These are phyloP conservation scores for Falco concolor DNA, from an alignment of 2,797 vertebrate species.

Conservation along the genomic window DNA sequence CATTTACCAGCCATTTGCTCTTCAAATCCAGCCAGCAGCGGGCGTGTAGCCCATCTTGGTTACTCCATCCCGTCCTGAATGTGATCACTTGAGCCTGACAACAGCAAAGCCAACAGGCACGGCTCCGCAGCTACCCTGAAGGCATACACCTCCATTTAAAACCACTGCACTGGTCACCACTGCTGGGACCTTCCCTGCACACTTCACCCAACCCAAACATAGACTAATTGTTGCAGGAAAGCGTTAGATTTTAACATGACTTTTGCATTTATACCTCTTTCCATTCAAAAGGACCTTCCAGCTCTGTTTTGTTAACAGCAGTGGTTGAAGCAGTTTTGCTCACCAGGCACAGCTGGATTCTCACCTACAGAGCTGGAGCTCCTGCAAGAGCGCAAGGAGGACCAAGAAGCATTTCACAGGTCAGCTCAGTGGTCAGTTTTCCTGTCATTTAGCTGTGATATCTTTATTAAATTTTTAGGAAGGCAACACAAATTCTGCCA, in stretches of 20 bases:
- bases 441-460: background rate
- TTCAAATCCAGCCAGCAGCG: background rate
- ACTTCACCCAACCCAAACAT: background rate
- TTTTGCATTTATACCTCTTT: background rate
- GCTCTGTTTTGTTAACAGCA: background rate
- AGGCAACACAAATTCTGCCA: background rate
- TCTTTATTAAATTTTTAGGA: background rate
- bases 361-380: background rate
- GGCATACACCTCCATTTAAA: background rate
- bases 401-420: background rate
- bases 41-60: background rate
- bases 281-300: background rate
- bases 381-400: background rate
- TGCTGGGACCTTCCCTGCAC: background rate
- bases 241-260: background rate
- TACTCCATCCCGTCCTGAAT: accelerated
- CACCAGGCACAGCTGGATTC: background rate
- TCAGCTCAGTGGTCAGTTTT: background rate
- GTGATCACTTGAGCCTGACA: background rate
- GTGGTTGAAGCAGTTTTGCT: background rate
- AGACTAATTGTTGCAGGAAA: background rate
- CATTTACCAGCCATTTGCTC: background rate
- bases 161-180: accelerated
- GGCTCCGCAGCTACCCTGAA: background rate
- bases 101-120: background rate